Evolutionary conservation across 2,113 vertebrate species (phyloP), one percentile per base, ranked within the genome.

Genomic region (Pterophyllum scalare): DNA sequence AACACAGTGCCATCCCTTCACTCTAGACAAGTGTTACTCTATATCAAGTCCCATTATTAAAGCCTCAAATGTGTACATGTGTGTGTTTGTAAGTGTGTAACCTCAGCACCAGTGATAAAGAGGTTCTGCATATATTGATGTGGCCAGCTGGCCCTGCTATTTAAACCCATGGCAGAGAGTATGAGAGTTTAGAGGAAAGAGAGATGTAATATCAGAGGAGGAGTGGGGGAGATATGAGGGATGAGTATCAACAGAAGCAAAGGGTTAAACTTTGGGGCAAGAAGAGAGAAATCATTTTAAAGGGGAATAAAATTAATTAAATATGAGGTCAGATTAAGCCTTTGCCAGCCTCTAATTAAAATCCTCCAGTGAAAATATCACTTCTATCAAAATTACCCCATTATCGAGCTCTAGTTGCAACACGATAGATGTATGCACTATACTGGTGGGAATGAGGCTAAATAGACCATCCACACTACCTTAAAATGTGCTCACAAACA

Each of bases 81-180:
- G 1, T 58, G 61, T 62, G 17, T 19, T 3, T 20, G 17, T 67
- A 10, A 33, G 6, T 28, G 17, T 77, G 28, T 92, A 87, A 72
- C 85, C 62, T 26, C 82, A 89, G 60, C 85, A 52, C 33, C 49
- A 31, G 40, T 70, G 72, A 89, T 92, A 76, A 92, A 79, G 82
- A 70, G 26, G 52, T 43, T 82, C 89, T 93, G 80, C 76, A 91
- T 92, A 86, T 93, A 93, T 92, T 77, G 26, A 35, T 57, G 72
- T 58, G 78, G 75, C 89, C 94, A 94, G 93, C 91, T 94, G 94
- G 82, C 82, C 58, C 62, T 92, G 79, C 92, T 94, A 94, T 94
- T 94, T 92, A 91, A 92, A 94, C 89, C 87, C 20, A 67, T 59
- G 76, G 74, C 43, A 89, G 81, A 46, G 56, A 77, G 82, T 59